Percentiles rank a stretch among this genome's conserved stretches.
Conservation (phyloP, 2,113 vertebrate genomes). For the Elanus axillaris region DNA sequence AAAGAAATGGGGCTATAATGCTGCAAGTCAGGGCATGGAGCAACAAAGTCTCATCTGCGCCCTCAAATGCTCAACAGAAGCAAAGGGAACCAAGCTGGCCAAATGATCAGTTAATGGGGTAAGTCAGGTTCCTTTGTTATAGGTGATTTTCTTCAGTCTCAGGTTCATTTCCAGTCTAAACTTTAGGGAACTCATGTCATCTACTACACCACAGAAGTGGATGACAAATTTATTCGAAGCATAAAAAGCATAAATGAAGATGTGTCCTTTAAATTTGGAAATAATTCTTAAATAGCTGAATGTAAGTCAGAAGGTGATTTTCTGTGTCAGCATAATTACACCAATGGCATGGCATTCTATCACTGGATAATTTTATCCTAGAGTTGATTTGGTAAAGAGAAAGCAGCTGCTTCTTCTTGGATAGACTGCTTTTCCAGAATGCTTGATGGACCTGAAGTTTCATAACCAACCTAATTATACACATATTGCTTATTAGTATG, state of each 20-base stretch:
- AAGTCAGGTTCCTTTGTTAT: not conserved
- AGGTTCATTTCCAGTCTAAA: not conserved
- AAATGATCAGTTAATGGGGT: not conserved
- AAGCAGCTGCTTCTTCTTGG: not conserved
- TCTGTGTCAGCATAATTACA: not conserved
- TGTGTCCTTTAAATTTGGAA: not conserved
- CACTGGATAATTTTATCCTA: not conserved
- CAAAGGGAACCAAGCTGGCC: not conserved
- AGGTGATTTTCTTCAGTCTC: not conserved
- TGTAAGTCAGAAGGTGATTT: not conserved
- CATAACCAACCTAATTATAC: not conserved
- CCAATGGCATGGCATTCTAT: not conserved
- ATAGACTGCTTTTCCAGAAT: not conserved
- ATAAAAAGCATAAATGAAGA: not conserved
- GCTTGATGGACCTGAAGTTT: not conserved
- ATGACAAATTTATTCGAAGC: not conserved
- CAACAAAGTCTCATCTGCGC: not conserved
- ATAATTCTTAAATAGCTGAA: not conserved
- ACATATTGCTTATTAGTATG: not conserved
- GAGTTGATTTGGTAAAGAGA: not conserved
- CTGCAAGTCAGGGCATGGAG: not conserved
- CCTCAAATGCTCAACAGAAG: not conserved
- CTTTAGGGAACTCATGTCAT: not conserved
- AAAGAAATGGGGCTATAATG: not conserved
- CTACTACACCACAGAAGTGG: not conserved